Conservation (phyloP, 2,888 invertebrate species). For the Clanis bilineata region DNA sequence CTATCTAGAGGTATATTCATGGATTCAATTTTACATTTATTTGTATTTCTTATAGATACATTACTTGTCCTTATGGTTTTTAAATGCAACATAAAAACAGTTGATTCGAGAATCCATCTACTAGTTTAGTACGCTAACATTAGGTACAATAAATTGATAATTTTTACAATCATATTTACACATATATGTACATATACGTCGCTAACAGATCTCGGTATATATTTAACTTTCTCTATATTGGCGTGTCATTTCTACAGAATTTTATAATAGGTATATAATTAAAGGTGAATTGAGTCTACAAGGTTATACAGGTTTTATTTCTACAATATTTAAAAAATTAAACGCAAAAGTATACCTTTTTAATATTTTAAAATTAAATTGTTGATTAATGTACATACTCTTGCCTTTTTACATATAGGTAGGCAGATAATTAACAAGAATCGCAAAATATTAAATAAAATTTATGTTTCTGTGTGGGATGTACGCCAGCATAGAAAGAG, state of each 20-base stretch:
- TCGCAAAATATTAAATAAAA: not conserved
- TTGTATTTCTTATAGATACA: too few species aligned
- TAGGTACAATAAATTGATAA: conserved; percentile 39
- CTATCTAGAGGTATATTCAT: too few species aligned
- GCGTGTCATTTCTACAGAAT: conserved; percentile 4
- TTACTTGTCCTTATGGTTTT: too few species aligned
- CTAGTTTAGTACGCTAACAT: conserved; percentile 20
- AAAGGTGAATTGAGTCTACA: too few species aligned
- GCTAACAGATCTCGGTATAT: conserved; percentile 58
- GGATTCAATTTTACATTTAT: not conserved
- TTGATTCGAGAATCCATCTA: not conserved
- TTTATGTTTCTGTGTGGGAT: not conserved
- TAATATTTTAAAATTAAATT: too few species aligned
- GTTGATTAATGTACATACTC: too few species aligned
- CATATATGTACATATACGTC: conserved; percentile 56
- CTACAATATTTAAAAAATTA: too few species aligned
- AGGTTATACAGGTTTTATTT: too few species aligned
- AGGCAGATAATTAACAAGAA: too few species aligned
- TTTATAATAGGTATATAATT: too few species aligned
- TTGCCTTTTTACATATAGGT: too few species aligned
- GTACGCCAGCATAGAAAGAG: conserved; percentile 18
- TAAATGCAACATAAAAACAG: not conserved
- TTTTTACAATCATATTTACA: conserved; percentile 62
- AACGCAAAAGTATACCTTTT: too few species aligned
- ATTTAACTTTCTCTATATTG: not conserved